Evolutionary conservation across 2,113 vertebrate species (phyloP).

Genomic region (Bubalus kerabau): DNA sequence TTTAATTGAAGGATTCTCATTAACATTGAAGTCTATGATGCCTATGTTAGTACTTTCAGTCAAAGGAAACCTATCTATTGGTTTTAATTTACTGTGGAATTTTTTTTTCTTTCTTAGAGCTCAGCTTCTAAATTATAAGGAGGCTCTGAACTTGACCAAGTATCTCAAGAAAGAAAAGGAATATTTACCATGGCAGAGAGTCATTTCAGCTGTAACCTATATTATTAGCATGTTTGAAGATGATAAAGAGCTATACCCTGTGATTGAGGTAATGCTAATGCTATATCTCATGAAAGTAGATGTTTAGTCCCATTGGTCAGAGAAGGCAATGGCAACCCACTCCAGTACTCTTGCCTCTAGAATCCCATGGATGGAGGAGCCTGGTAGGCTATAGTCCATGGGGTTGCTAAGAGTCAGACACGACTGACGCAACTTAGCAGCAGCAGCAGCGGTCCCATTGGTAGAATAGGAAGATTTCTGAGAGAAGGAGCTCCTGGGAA

Average conservation of each 20-base stretch:
- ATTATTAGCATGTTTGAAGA: constrained; percentile 88
- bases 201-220: constrained; percentile 85
- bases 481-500: not conserved
- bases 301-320: not conserved
- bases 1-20: constrained; percentile 7
- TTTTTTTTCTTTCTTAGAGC: constrained; percentile 79
- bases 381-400: too few species aligned
- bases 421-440: too few species aligned
- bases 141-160: constrained; percentile 86
- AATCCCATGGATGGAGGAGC: too few species aligned
- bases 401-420: too few species aligned
- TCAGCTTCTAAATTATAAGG: constrained; percentile 83
- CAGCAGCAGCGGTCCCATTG: not conserved
- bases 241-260: constrained; percentile 80
- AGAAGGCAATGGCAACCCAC: too few species aligned
- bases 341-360: too few species aligned
- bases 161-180: constrained; percentile 85
- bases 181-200: constrained; percentile 90
- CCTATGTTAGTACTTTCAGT: not conserved
- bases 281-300: not conserved
- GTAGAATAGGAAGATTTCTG: not conserved
- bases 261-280: constrained; percentile 85
- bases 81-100: constrained; percentile 28
- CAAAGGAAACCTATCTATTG: not conserved
- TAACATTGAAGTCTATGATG: not conserved